Evolutionary conservation across 2,888 invertebrate genomes (phyloP).

Genomic region (Crossocerus cetratus): DNA sequence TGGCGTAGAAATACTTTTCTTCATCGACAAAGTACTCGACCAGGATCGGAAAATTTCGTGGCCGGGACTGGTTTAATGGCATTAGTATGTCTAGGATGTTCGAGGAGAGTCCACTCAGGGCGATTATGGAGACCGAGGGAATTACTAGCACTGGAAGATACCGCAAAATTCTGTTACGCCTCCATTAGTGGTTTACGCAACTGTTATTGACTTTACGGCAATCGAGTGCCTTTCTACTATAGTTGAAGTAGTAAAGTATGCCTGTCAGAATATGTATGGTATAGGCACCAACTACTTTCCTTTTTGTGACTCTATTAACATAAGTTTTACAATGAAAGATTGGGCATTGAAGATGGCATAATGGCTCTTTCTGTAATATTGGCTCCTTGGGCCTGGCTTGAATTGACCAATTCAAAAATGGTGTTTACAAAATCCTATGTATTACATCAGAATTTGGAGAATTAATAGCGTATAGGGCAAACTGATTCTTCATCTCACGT

Average conservation of each 20-base stretch:
- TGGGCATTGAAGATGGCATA: no score
- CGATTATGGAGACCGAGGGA: background rate
- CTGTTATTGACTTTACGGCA: no score
- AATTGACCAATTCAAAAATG: no score
- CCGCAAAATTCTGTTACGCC: background rate
- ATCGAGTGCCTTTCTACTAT: no score
- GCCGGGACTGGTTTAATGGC: slow-evolving; percentile 18
- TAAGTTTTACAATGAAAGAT: no score
- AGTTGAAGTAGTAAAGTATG: no score
- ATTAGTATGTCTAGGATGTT: slow-evolving; percentile 4
- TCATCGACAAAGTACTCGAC: slow-evolving; percentile 15
- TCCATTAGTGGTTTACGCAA: background rate
- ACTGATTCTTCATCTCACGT: background rate
- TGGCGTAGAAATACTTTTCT: slow-evolving; percentile 11
- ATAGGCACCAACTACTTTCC: no score
- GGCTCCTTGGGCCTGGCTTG: no score
- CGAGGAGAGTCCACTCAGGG: background rate
- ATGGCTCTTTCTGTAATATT: no score
- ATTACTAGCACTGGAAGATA: background rate
- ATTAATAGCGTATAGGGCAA: background rate
- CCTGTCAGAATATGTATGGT: no score
- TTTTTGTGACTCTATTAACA: no score
- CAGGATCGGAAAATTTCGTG: background rate
- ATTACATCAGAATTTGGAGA: background rate
- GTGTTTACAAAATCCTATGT: background rate